A percentile compares a stretch with the other conserved stretches of the same genome.
These are phyloP conservation scores for Cetonia aurata DNA, from an alignment of 2,888 invertebrate genomes.

Conservation along the genomic window DNA sequence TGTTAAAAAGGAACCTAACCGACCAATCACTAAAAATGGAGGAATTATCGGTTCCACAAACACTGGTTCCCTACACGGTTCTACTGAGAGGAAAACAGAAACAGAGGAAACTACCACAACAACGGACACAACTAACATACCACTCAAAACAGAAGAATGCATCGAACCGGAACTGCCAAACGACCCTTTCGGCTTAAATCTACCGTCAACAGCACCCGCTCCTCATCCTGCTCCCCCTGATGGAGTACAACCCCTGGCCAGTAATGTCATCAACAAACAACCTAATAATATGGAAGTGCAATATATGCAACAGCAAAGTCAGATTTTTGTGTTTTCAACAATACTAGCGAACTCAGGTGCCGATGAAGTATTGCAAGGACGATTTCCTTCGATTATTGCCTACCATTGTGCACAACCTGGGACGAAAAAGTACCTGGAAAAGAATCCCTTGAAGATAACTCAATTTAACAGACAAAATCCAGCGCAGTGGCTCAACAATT, in stretches of 20 bases:
- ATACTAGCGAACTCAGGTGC: constrained; percentile 94
- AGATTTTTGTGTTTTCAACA: constrained; percentile 98
- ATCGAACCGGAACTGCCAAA: constrained; percentile 62
- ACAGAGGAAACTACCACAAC: constrained; percentile 55
- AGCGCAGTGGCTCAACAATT: constrained; percentile 83
- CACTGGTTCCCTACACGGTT: constrained; percentile 63
- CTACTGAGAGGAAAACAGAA: constrained; percentile 62
- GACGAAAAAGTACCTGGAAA: constrained; percentile 95
- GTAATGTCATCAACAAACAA: constrained; percentile 84
- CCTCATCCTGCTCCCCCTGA: constrained; percentile 69
- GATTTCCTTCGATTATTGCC: constrained; percentile 91
- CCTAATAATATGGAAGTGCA: constrained; percentile 86
- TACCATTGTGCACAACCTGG: constrained; percentile 96
- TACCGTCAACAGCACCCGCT: constrained; percentile 58
- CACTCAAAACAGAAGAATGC: constrained; percentile 64
- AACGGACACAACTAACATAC: constrained; percentile 54
- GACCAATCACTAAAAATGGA: constrained; percentile 65
- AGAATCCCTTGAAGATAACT: constrained; percentile 90
- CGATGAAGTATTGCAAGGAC: constrained; percentile 90
- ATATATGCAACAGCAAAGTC: constrained; percentile 96
- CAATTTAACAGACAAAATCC: constrained; percentile 88
- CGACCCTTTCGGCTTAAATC: constrained; percentile 63
- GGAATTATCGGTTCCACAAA: constrained; percentile 66
- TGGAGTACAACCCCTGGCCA: constrained; percentile 79
- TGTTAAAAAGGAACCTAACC: constrained; percentile 63